Evolutionary conservation across 2,113 vertebrate genomes (phyloP).

Genomic region (Lasiurus cinereus): DNA sequence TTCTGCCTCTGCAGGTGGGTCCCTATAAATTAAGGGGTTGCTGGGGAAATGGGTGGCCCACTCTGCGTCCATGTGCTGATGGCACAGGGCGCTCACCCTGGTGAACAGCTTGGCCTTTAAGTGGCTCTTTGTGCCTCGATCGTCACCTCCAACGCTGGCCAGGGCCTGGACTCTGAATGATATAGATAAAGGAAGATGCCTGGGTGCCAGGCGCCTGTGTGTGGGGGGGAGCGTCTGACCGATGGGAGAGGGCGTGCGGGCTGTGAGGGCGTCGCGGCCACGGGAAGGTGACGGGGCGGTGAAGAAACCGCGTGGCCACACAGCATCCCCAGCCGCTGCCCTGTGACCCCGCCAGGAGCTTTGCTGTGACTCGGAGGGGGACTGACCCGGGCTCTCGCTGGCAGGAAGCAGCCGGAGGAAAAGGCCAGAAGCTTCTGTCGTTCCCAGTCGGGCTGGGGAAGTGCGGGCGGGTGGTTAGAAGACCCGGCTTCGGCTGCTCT

Average conservation of each 20-base stretch:
- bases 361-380: not conserved
- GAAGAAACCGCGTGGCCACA: not conserved
- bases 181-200: not conserved
- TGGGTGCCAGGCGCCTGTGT: not conserved
- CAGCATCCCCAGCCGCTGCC: rapidly evolving
- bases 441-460: not conserved
- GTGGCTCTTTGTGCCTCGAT: not conserved
- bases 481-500: not conserved
- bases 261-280: not conserved
- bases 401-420: not conserved
- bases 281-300: not conserved
- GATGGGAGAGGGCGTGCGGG: not conserved
- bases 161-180: not conserved
- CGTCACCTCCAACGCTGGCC: not conserved
- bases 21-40: not conserved
- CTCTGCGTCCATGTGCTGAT: not conserved
- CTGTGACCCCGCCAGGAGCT: not conserved
- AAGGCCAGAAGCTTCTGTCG: rapidly evolving
- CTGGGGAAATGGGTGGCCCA: not conserved
- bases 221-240: not conserved
- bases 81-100: not conserved
- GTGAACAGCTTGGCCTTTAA: not conserved
- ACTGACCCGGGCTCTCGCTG: not conserved
- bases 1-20: no score
- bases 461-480: not conserved